Percentiles rank a stretch among this genome's conserved stretches.
Evolutionary conservation across 2,888 invertebrate species (phyloP).

Genomic region (Scaptomyza caliginosa): DNA sequence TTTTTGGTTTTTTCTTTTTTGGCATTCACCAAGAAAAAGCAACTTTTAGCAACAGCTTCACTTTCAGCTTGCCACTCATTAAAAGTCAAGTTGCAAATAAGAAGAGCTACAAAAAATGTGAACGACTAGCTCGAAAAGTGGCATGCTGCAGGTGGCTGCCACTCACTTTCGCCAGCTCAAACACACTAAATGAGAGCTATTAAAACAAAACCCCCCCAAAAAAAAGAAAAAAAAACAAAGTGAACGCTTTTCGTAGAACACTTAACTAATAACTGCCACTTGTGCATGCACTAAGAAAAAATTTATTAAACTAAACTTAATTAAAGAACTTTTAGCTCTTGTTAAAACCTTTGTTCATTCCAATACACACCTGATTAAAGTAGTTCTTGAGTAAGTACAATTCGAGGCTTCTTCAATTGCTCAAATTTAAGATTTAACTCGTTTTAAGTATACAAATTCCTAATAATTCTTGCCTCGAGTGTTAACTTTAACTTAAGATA

Average conservation of each 20-base stretch:
- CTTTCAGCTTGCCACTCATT: conserved; percentile 44
- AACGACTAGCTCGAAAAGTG: conserved; percentile 15
- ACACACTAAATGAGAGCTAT: conserved; percentile 3
- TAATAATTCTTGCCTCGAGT: not conserved
- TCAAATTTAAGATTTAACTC: not conserved
- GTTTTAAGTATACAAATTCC: not conserved
- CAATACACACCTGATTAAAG: too few relatives aligned
- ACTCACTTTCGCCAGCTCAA: conserved; percentile 59
- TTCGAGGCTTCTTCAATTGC: too few relatives aligned
- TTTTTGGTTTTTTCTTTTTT: conserved; percentile 15
- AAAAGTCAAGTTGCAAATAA: conserved; percentile 36
- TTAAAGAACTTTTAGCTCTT: too few relatives aligned
- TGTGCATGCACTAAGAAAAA: not conserved
- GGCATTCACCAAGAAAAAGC: too few relatives aligned
- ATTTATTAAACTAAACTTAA: not conserved
- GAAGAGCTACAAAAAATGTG: not conserved
- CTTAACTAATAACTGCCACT: conserved; percentile 33
- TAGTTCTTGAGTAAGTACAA: too few relatives aligned
- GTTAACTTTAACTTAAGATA: conserved; percentile 15
- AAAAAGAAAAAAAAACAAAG: conserved; percentile 16
- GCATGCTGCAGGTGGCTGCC: conserved; percentile 34
- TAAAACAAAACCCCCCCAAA: too few relatives aligned
- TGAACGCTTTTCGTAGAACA: conserved; percentile 44
- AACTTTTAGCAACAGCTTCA: conserved; percentile 34
- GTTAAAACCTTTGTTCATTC: too few relatives aligned